Conservation (phyloP, 2,797 vertebrate genomes). For the Rachycentron canadum region DNA sequence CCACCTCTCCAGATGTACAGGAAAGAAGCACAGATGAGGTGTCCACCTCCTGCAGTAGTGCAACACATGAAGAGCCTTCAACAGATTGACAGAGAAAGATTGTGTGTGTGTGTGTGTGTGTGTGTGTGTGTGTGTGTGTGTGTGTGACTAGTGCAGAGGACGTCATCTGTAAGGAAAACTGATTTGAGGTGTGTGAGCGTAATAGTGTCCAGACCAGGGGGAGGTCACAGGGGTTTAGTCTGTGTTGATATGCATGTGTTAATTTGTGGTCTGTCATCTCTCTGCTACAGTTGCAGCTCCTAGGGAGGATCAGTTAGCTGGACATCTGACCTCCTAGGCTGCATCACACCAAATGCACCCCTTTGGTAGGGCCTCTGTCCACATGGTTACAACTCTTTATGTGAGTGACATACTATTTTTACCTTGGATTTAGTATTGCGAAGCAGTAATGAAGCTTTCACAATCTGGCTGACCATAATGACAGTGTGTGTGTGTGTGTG, state of each 20-base stretch:
- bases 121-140: slow-evolving; percentile 15
- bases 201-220: slow-evolving; percentile 62
- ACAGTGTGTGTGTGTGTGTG: slow-evolving; percentile 22
- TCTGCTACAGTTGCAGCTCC: slow-evolving; percentile 78
- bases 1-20: slow-evolving; percentile 33
- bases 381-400: neutral
- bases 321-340: slow-evolving; percentile 56
- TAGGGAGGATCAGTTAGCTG: slow-evolving; percentile 75
- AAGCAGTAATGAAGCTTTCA: slow-evolving; percentile 9
- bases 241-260: slow-evolving; percentile 43
- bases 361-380: neutral
- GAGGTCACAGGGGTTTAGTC: slow-evolving; percentile 44
- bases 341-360: slow-evolving; percentile 52
- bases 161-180: slow-evolving; percentile 56
- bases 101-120: slow-evolving; percentile 13
- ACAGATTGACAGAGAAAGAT: slow-evolving; percentile 24
- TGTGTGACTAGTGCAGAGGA: slow-evolving; percentile 41
- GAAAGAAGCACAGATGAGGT: slow-evolving; percentile 42
- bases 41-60: slow-evolving; percentile 66
- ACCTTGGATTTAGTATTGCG: neutral
- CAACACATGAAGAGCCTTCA: slow-evolving; percentile 47
- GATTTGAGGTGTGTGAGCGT: slow-evolving; percentile 49
- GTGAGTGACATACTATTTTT: no score
- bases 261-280: slow-evolving; percentile 72
- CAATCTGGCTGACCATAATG: slow-evolving; percentile 9